phyloP scores from a whole-genome alignment of 2,888 invertebrate species.

The Agrenia bidenticulata region DNA sequence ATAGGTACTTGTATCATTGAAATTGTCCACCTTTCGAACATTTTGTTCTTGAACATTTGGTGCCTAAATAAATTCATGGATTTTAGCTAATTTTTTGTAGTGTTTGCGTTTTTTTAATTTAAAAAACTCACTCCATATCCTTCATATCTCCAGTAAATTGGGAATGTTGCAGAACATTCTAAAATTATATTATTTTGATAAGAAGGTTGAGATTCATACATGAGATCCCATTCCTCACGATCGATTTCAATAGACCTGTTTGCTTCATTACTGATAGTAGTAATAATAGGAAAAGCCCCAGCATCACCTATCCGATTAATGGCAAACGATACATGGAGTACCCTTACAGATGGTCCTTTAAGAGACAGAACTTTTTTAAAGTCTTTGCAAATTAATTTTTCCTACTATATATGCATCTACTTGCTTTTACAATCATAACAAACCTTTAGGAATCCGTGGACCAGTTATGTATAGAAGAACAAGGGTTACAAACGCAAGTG shows the following conservation, averaged over 20 bases:
- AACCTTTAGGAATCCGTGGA: constrained; percentile 16
- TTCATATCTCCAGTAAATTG: constrained; percentile 33
- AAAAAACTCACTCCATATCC: constrained; percentile 31
- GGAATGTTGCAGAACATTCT: constrained; percentile 35
- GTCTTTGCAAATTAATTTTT: not conserved
- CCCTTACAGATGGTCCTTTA: constrained; percentile 19
- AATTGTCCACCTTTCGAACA: constrained; percentile 26
- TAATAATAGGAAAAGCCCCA: not conserved
- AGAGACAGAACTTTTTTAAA: not conserved
- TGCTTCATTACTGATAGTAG: not conserved
- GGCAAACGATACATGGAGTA: constrained; percentile 22
- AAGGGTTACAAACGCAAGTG: constrained; percentile 19
- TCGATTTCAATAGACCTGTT: constrained; percentile 22
- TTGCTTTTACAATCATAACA: too few relatives aligned
- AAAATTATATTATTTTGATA: constrained; percentile 32
- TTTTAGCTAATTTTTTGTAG: not conserved
- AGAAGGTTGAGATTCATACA: constrained; percentile 8
- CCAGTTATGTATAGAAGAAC: constrained; percentile 28
- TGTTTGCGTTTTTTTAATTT: not conserved
- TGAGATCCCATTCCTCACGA: constrained; percentile 18
- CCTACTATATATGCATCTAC: not conserved
- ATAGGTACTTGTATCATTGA: constrained; percentile 35
- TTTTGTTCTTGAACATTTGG: constrained; percentile 29
- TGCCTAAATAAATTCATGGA: constrained; percentile 13
- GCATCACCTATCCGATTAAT: constrained; percentile 1